Evolutionary conservation across 2,113 vertebrate species (phyloP).

Genomic region (Peromyscus maniculatus): DNA sequence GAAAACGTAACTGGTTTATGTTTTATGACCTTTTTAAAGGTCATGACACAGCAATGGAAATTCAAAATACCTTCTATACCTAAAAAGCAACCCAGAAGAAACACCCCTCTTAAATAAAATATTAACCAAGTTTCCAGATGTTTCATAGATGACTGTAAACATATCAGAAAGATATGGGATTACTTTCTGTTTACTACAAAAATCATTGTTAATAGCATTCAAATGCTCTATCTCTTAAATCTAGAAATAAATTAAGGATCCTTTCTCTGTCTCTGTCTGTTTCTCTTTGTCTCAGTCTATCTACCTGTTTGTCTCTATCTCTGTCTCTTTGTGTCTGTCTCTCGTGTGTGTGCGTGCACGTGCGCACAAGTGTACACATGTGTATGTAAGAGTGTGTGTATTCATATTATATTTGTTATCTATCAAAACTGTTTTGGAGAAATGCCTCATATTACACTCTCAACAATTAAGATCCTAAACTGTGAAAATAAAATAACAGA

Average conservation of each 20-base stretch:
- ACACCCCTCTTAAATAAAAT: slow-evolving; percentile 21
- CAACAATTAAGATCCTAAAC: slow-evolving; percentile 17
- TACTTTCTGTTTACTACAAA: slow-evolving; percentile 31
- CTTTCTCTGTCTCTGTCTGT: neutral
- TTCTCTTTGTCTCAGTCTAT: neutral
- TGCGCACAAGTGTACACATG: neutral
- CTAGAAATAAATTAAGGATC: slow-evolving; percentile 1
- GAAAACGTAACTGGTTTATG: neutral
- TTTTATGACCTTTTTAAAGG: neutral
- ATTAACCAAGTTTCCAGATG: slow-evolving; percentile 23
- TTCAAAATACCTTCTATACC: neutral
- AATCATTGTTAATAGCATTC: neutral
- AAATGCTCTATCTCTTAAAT: neutral
- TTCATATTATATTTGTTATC: neutral
- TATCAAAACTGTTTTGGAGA: neutral
- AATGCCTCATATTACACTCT: neutral
- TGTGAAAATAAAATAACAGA: neutral
- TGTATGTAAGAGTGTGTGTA: neutral
- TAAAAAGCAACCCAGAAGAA: neutral
- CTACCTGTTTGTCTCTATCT: neutral
- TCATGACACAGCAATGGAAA: neutral
- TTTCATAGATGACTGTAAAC: neutral
- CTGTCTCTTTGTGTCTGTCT: neutral
- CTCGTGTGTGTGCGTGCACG: neutral
- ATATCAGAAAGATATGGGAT: neutral